Conservation (phyloP, 2,797 vertebrate genomes). For the Gymnothorax reevesii region DNA sequence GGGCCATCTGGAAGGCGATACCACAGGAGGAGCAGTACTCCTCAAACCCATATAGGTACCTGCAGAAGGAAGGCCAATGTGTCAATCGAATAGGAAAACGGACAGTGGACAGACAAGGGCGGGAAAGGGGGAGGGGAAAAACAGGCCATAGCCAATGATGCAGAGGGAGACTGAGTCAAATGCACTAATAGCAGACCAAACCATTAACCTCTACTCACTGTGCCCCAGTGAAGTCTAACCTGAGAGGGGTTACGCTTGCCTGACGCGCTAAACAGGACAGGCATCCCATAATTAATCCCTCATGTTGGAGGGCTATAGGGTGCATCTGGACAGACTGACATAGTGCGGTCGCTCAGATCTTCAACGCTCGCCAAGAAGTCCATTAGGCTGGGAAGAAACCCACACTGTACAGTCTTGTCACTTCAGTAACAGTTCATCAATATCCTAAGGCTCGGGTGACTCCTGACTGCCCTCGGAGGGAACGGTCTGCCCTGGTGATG, state of each 20-base stretch:
- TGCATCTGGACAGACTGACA: neutral
- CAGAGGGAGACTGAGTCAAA: neutral
- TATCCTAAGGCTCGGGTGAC: neutral
- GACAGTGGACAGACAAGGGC: neutral
- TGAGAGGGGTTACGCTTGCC: neutral
- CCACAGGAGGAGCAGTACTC: constrained; percentile 77
- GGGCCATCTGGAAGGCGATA: constrained; percentile 78
- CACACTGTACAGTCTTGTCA: no score
- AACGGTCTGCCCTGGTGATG: no score
- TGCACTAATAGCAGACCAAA: constrained; percentile 7
- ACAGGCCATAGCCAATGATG: neutral
- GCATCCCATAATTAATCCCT: constrained; percentile 8
- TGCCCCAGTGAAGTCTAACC: neutral
- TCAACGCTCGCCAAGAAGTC: neutral
- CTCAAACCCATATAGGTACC: constrained; percentile 80
- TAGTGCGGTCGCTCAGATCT: no score
- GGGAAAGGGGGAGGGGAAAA: neutral
- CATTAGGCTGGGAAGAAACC: neutral
- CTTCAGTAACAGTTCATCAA: no score
- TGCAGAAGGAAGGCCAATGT: constrained; percentile 40
- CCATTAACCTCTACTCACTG: constrained; percentile 1
- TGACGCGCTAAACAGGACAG: constrained; percentile 2
- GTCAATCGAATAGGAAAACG: neutral
- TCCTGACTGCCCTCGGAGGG: neutral
- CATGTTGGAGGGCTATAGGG: neutral